phyloP scores from a whole-genome alignment of 2,888 invertebrate genomes.

The Amphipoea oculea region DNA sequence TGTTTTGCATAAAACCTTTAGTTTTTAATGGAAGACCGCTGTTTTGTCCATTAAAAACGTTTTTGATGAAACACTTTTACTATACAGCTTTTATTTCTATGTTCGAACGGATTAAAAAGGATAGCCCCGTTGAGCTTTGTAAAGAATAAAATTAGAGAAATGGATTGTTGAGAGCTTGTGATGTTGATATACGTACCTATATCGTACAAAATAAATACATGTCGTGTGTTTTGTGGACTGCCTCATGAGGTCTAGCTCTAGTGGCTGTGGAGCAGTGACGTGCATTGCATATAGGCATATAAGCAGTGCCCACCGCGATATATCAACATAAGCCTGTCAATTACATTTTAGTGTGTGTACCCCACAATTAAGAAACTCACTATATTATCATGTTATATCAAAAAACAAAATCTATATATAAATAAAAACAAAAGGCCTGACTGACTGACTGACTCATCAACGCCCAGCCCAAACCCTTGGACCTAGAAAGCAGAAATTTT shows the following conservation, averaged over 20 bases:
- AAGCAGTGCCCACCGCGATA: no score
- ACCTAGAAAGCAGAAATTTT: no score
- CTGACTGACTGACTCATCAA: no score
- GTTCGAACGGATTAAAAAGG: constrained; percentile 21
- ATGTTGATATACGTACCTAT: no score
- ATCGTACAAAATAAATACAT: neutral
- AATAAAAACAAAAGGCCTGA: no score
- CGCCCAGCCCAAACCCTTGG: no score
- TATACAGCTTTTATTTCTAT: constrained; percentile 44
- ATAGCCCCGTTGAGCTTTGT: neutral
- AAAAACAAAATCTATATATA: no score
- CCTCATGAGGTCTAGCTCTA: neutral
- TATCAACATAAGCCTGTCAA: no score
- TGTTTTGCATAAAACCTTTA: constrained; percentile 54
- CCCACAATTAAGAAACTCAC: no score
- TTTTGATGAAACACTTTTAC: constrained; percentile 51
- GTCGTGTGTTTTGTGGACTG: neutral
- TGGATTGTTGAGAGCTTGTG: neutral
- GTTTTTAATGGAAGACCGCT: constrained; percentile 57
- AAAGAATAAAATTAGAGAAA: neutral
- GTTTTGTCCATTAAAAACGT: constrained; percentile 50
- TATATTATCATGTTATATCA: no score
- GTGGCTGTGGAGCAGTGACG: neutral
- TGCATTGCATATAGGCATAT: no score
- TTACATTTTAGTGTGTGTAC: no score